Evolutionary conservation across 2,113 vertebrate genomes (phyloP).

Genomic region (Tragelaphus buxtoni): DNA sequence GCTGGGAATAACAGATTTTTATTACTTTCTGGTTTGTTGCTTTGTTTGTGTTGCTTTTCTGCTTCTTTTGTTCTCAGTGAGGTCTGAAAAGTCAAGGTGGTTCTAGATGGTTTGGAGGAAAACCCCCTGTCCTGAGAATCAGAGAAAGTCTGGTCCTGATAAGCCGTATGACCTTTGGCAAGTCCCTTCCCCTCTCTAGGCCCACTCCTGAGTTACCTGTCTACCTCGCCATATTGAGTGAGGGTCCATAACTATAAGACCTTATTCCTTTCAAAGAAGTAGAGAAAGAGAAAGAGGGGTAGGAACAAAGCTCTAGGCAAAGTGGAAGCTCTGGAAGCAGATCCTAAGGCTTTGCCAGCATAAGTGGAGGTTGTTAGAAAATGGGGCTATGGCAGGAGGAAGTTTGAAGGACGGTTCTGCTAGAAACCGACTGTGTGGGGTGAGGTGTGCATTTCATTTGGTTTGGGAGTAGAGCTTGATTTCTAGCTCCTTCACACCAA

Average conservation of each 20-base stretch:
- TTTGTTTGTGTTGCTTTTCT: neutral
- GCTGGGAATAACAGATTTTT: rapidly evolving
- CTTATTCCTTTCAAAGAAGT: neutral
- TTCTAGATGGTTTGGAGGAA: neutral
- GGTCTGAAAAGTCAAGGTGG: neutral
- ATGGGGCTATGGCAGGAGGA: neutral
- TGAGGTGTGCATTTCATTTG: neutral
- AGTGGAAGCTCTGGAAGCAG: neutral
- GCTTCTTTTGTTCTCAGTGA: neutral
- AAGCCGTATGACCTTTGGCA: neutral
- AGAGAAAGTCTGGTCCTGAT: neutral
- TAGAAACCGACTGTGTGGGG: neutral
- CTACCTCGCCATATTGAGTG: neutral
- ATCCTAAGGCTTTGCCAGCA: neutral
- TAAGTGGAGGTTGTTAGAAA: neutral
- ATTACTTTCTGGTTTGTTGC: neutral
- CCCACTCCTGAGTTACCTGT: neutral
- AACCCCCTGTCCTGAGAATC: neutral
- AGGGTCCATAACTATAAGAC: neutral
- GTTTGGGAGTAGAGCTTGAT: neutral
- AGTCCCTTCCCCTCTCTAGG: neutral
- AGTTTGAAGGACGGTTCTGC: neutral
- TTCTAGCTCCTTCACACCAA: neutral
- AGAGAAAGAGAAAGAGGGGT: neutral
- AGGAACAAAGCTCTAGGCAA: neutral